Evolutionary conservation across 2,113 vertebrate species (phyloP).

Genomic region (Albula goreensis): DNA sequence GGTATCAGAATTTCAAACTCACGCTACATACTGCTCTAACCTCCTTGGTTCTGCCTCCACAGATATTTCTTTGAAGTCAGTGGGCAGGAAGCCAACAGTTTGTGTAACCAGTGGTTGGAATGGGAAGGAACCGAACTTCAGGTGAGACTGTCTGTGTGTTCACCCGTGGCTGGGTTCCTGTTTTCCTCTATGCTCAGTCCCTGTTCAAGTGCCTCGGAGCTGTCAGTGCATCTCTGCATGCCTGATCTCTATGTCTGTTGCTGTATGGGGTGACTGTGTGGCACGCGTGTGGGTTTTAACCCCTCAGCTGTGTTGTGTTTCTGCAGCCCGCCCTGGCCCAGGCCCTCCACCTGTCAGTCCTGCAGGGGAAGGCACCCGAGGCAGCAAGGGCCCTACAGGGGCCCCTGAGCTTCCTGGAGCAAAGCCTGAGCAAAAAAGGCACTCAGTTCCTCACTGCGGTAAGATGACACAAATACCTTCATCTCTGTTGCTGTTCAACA

Average conservation of each 20-base stretch:
- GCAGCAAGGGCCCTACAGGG: constrained; percentile 59
- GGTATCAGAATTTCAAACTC: neutral
- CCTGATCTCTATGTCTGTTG: no score
- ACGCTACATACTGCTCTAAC: neutral
- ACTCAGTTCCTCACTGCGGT: constrained; percentile 77
- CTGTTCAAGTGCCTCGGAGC: no score
- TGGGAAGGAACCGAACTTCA: constrained; percentile 88
- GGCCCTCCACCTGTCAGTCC: constrained; percentile 72
- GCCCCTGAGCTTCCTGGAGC: constrained; percentile 73
- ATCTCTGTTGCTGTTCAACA: no score
- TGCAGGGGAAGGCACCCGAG: constrained; percentile 77
- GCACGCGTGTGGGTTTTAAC: constrained; percentile 3
- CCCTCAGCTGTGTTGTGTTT: neutral
- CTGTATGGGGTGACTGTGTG: neutral
- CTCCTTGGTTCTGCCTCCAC: constrained; percentile 1
- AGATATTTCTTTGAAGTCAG: constrained; percentile 83
- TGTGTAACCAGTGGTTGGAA: constrained; percentile 84
- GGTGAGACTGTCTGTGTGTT: constrained; percentile 60
- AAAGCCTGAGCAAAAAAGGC: constrained; percentile 65
- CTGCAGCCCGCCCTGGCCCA: constrained; percentile 72
- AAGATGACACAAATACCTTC: constrained; percentile 37
- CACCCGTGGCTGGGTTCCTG: neutral
- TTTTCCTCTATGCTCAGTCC: neutral
- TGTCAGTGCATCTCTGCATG: no score
- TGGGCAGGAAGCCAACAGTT: constrained; percentile 70